Conservation (phyloP, 1,140 invertebrate species). For the Lordiphosa clarofinis region DNA sequence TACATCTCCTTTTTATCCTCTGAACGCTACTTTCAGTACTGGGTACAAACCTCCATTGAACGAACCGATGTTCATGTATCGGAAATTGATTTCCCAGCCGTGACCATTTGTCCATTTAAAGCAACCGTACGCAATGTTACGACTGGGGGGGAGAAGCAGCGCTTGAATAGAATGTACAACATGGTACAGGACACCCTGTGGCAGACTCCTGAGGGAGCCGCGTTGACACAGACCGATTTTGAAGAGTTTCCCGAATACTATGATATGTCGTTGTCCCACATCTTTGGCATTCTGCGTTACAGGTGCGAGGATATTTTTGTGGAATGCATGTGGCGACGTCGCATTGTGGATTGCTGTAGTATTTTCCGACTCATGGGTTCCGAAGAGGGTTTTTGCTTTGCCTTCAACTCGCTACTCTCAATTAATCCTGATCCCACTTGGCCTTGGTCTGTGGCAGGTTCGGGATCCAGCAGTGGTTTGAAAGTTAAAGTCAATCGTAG, state of each 20-base stretch:
- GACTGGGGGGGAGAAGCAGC: not conserved
- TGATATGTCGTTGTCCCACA: not conserved
- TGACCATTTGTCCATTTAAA: conserved; percentile 57
- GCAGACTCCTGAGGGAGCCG: not conserved
- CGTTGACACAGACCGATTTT: not conserved
- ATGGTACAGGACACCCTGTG: conserved; percentile 33
- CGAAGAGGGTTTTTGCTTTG: conserved; percentile 32
- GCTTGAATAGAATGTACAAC: conserved; percentile 17
- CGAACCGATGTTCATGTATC: conserved; percentile 67
- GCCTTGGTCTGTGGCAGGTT: conserved; percentile 53
- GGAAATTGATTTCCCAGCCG: conserved; percentile 60
- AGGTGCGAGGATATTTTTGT: conserved; percentile 45
- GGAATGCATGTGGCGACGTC: conserved; percentile 51
- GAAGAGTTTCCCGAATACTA: conserved; percentile 14
- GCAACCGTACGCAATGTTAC: conserved; percentile 4
- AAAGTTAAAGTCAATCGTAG: conserved; percentile 36
- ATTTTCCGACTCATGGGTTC: conserved; percentile 26
- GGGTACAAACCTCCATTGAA: conserved; percentile 70
- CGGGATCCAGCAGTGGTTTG: conserved; percentile 38
- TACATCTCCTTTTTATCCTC: conserved; percentile 55
- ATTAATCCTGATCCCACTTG: conserved; percentile 30
- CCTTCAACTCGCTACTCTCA: conserved; percentile 33
- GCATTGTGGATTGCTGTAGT: conserved; percentile 46
- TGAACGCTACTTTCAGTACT: conserved; percentile 63
- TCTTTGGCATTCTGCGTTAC: conserved; percentile 15